A percentile compares a stretch with the other conserved stretches of the same genome.
These are phyloP conservation scores for Calyptomena viridis DNA, from an alignment of 2,113 vertebrate genomes.

Conservation along the genomic window DNA sequence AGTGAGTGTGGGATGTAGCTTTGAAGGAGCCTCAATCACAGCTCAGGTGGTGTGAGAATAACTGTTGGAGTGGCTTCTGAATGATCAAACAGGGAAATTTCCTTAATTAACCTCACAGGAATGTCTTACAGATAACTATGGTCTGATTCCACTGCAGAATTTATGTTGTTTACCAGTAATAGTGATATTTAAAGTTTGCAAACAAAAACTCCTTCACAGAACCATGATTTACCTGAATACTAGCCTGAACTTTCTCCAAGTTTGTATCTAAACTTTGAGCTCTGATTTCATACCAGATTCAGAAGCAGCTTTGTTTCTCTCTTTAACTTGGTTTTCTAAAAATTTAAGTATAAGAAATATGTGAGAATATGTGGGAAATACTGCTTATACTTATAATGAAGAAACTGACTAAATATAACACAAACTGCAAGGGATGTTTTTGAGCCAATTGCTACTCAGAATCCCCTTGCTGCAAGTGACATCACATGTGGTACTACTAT, in stretches of 20 bases:
- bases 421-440: not conserved
- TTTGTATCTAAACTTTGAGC: not conserved
- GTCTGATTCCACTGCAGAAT: not conserved
- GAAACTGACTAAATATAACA: not conserved
- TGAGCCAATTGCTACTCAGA: not conserved
- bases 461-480: not conserved
- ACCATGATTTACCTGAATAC: not conserved
- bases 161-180: not conserved
- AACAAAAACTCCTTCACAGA: not conserved
- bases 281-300: not conserved
- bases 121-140: not conserved
- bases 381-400: not conserved
- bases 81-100: not conserved
- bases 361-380: no score
- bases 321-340: not conserved
- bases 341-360: conserved; percentile 9
- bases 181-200: not conserved
- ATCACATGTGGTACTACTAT: not conserved
- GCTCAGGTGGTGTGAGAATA: no score
- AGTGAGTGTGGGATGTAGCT: not conserved
- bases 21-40: not conserved
- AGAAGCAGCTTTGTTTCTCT: not conserved
- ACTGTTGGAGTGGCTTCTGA: not conserved
- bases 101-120: not conserved
- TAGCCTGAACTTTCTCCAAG: not conserved